Conservation (phyloP, 1,140 invertebrate species). For the Arctopsyche grandis region DNA sequence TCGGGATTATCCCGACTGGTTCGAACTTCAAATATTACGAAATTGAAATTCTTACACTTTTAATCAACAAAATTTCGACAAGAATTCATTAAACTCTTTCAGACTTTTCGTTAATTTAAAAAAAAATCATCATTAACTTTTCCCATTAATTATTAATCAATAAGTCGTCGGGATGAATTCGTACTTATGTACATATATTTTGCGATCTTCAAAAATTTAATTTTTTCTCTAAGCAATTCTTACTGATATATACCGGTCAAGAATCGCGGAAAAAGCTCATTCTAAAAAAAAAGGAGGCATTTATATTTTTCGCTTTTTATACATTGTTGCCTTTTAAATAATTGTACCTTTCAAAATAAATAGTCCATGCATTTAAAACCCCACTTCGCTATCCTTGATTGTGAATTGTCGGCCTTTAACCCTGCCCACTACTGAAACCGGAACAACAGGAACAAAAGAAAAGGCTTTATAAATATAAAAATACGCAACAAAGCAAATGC, state of each 20-base stretch:
- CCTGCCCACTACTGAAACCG: neutral
- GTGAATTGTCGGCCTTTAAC: neutral
- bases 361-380: constrained; percentile 11
- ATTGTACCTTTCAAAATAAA: neutral
- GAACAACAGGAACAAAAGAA: neutral
- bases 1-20: neutral
- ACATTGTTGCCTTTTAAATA: too few relatives aligned
- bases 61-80: neutral
- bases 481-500: constrained; percentile 12
- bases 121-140: too few relatives aligned
- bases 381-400: constrained; percentile 7
- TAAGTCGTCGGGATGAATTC: too few relatives aligned
- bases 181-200: too few relatives aligned
- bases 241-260: too few relatives aligned
- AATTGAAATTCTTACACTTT: neutral
- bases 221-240: too few relatives aligned
- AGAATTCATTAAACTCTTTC: neutral
- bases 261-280: too few relatives aligned
- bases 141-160: too few relatives aligned
- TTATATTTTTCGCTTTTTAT: too few relatives aligned
- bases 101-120: neutral
- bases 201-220: too few relatives aligned
- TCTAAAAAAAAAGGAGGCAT: too few relatives aligned
- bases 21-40: constrained; percentile 1
- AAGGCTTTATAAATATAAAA: constrained; percentile 18